These are phyloP conservation scores for Stenotaenia linearis DNA, from an alignment of 2,888 invertebrate genomes.

Conservation along the genomic window DNA sequence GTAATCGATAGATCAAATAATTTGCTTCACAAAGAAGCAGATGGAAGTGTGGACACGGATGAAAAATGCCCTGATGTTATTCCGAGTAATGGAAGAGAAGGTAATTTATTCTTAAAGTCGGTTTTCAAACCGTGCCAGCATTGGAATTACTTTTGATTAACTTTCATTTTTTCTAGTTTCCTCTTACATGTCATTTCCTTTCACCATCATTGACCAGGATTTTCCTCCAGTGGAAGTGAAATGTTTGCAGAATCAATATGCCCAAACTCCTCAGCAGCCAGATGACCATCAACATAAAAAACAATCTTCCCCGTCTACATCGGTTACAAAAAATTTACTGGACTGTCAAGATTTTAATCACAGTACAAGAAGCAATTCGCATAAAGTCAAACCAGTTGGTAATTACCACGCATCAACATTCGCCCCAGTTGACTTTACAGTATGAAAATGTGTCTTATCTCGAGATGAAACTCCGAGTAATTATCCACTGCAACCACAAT, in stretches of 20 bases:
- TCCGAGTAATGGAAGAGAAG: conserved; percentile 50
- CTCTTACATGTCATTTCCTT: conserved; percentile 31
- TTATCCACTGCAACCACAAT: conserved; percentile 12
- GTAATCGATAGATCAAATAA: conserved; percentile 33
- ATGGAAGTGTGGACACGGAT: conserved; percentile 48
- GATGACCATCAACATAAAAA: conserved; percentile 6
- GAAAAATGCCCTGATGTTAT: conserved; percentile 58
- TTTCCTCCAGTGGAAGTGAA: conserved; percentile 36
- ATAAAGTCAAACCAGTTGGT: conserved; percentile 19
- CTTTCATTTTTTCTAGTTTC: conserved; percentile 9
- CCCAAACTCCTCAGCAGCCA: not conserved
- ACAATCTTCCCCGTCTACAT: not conserved
- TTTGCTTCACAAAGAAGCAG: conserved; percentile 35
- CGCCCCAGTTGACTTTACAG: conserved; percentile 15
- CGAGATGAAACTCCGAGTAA: conserved; percentile 15
- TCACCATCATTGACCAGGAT: conserved; percentile 34
- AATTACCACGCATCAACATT: conserved; percentile 20
- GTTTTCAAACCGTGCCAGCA: not conserved
- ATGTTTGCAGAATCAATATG: conserved; percentile 35
- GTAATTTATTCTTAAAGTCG: not conserved
- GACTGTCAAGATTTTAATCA: conserved; percentile 6
- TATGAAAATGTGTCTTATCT: conserved; percentile 23
- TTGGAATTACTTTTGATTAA: not conserved
- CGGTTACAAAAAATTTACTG: not conserved
- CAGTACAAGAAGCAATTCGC: conserved; percentile 3